phyloP scores from a whole-genome alignment of 1,140 invertebrate genomes.

The Ylistrum balloti region DNA sequence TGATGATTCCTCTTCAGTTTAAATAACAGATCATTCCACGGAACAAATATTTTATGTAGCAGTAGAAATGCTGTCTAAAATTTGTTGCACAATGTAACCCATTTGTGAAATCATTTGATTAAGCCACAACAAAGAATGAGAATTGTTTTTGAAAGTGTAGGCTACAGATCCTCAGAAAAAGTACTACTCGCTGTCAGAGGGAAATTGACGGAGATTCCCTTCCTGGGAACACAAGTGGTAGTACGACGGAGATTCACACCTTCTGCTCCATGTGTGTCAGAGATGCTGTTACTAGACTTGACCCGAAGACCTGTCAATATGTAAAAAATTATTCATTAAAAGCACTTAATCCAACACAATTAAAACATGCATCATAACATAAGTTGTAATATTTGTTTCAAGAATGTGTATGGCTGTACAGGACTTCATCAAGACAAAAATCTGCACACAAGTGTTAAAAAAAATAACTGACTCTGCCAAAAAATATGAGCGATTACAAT shows the following conservation, averaged over 20 bases:
- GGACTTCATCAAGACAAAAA: too few species aligned
- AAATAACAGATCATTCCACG: not conserved
- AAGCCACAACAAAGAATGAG: not conserved
- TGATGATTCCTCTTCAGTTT: not conserved
- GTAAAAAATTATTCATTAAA: too few species aligned
- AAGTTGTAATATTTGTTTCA: too few species aligned
- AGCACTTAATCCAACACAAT: too few species aligned
- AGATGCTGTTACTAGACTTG: not conserved
- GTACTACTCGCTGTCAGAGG: not conserved
- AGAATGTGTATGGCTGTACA: too few species aligned
- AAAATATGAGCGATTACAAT: too few species aligned
- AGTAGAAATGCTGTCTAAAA: not conserved
- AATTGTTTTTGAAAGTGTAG: not conserved
- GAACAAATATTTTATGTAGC: not conserved
- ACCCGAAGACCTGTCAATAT: constrained; percentile 19
- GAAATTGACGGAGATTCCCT: not conserved
- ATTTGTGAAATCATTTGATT: constrained; percentile 43
- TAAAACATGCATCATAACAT: too few species aligned
- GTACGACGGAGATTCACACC: not conserved
- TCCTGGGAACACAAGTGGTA: constrained; percentile 17
- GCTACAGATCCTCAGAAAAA: constrained; percentile 15
- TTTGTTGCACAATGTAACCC: not conserved
- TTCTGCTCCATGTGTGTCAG: not conserved
- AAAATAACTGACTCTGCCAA: too few species aligned
- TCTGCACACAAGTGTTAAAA: too few species aligned